A percentile compares a stretch with the other conserved stretches of the same genome.
phyloP scores from a whole-genome alignment of 2,113 vertebrate species.

The Stercorarius parasiticus region DNA sequence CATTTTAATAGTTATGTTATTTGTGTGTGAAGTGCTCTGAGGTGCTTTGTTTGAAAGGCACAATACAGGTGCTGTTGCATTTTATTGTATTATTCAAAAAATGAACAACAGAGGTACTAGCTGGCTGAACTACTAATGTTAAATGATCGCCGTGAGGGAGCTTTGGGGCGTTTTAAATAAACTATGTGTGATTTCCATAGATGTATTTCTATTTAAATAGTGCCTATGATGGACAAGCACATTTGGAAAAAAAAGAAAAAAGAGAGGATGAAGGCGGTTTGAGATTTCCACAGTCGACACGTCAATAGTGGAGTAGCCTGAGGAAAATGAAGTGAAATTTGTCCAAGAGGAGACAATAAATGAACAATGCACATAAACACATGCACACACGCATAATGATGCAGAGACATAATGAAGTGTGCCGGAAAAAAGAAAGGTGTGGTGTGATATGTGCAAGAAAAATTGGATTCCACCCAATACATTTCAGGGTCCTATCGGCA shows the following conservation, averaged over 20 bases:
- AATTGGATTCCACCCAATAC: neutral
- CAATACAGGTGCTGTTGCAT: neutral
- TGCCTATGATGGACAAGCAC: neutral
- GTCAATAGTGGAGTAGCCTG: neutral
- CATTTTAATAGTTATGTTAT: neutral
- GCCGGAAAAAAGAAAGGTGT: neutral
- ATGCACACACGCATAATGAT: neutral
- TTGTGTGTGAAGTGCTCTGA: neutral
- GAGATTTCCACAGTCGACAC: neutral
- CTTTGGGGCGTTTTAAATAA: constrained; percentile 17
- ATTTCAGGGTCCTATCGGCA: neutral
- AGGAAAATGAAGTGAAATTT: neutral
- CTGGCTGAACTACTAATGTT: neutral
- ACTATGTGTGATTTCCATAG: neutral
- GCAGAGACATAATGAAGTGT: neutral
- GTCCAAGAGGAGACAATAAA: neutral
- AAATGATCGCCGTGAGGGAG: neutral
- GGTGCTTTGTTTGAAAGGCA: neutral
- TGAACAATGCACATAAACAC: neutral
- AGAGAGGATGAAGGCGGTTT: neutral
- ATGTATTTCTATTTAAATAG: neutral
- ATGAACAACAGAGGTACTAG: neutral
- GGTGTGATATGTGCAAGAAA: neutral
- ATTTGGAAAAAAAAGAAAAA: neutral
- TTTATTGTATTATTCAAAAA: neutral